phyloP scores from a whole-genome alignment of 1,140 invertebrate species.

The Fragariocoptes setiger region DNA sequence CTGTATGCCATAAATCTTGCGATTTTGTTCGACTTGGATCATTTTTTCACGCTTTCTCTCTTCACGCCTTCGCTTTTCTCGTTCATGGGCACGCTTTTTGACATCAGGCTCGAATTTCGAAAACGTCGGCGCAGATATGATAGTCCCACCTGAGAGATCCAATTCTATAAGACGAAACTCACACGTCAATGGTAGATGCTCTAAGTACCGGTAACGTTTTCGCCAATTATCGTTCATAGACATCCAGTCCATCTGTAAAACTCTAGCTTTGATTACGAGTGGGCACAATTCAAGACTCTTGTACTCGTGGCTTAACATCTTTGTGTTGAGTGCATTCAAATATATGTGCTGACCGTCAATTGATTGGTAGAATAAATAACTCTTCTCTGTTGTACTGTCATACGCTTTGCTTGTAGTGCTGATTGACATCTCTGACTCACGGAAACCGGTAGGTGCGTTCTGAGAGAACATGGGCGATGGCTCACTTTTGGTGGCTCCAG shows the following conservation, averaged over 20 bases:
- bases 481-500: not conserved
- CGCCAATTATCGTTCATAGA: slow-evolving; percentile 48
- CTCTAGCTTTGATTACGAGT: slow-evolving; percentile 25
- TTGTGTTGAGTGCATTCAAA: slow-evolving; percentile 57
- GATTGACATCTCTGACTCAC: slow-evolving; percentile 22
- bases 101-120: slow-evolving; percentile 32
- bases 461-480: not conserved
- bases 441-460: not conserved
- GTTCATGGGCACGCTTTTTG: slow-evolving; percentile 24
- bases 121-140: slow-evolving; percentile 31
- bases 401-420: slow-evolving; percentile 11
- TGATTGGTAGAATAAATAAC: slow-evolving; percentile 14
- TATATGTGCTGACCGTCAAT: slow-evolving; percentile 65
- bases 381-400: slow-evolving; percentile 8
- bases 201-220: slow-evolving; percentile 39
- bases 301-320: slow-evolving; percentile 56
- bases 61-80: slow-evolving; percentile 28
- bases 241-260: slow-evolving; percentile 49
- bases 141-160: slow-evolving; percentile 29
- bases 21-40: slow-evolving; percentile 34
- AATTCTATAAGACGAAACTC: slow-evolving; percentile 66
- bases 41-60: slow-evolving; percentile 33
- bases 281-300: slow-evolving; percentile 45
- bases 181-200: slow-evolving; percentile 58
- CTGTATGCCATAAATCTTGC: slow-evolving; percentile 14